Conservation (phyloP, 2,797 vertebrate genomes). For the Apogon hyalosoma region DNA sequence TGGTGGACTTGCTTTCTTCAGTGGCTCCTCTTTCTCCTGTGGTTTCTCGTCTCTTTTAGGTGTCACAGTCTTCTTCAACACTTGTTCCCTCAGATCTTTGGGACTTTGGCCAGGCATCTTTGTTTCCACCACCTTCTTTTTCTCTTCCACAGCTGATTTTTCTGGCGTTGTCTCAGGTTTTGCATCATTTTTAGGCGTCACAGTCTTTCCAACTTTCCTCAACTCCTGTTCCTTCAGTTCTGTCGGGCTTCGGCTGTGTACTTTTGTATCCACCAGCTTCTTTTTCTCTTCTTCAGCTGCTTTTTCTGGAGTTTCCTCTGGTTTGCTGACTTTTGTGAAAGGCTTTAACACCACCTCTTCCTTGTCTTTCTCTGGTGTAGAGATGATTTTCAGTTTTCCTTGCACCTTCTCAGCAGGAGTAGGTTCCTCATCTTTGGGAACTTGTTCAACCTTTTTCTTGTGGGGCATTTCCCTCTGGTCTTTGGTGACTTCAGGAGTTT, state of each 20-base stretch:
- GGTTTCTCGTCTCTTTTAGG: conserved; percentile 33
- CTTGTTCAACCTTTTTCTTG: conserved; percentile 40
- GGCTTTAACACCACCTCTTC: conserved; percentile 63
- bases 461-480: conserved; percentile 40
- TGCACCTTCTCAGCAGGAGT: conserved; percentile 31
- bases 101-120: conserved; percentile 35
- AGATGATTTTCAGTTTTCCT: conserved; percentile 49
- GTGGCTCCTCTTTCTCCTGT: conserved; percentile 23
- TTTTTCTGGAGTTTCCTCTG: conserved; percentile 44
- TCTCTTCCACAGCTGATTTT: conserved; percentile 22
- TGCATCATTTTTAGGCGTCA: not conserved
- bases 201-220: conserved; percentile 23
- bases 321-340: conserved; percentile 44
- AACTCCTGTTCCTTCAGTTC: conserved; percentile 15
- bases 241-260: conserved; percentile 13
- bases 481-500: conserved; percentile 19
- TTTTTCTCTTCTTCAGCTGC: conserved; percentile 30
- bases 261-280: conserved; percentile 43
- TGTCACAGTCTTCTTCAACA: conserved; percentile 11
- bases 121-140: conserved; percentile 40
- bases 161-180: conserved; percentile 47
- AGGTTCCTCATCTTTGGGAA: conserved; percentile 41
- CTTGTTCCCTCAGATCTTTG: conserved; percentile 30
- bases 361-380: conserved; percentile 51
- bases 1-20: conserved; percentile 45